These are phyloP conservation scores for Tor tambroides DNA, from an alignment of 2,113 vertebrate genomes.

Conservation along the genomic window DNA sequence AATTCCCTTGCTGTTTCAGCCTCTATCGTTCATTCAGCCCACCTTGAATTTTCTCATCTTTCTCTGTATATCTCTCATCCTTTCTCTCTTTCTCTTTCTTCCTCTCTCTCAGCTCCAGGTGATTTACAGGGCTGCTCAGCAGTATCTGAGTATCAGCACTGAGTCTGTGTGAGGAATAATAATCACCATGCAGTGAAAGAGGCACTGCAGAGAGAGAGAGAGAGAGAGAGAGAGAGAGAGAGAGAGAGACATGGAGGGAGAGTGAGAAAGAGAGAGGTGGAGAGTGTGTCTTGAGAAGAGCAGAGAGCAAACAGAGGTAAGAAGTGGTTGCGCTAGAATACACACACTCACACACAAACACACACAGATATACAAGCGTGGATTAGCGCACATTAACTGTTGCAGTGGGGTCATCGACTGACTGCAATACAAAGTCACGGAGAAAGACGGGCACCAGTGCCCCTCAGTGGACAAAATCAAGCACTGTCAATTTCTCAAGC, in stretches of 20 bases:
- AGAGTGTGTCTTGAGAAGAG: slow-evolving; percentile 1
- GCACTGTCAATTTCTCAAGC: background rate
- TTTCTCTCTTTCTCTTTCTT: slow-evolving; percentile 51
- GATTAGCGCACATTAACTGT: slow-evolving; percentile 40
- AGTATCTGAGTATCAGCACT: slow-evolving; percentile 56
- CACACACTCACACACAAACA: background rate
- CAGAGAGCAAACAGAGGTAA: slow-evolving; percentile 37
- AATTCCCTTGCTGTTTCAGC: slow-evolving; percentile 47
- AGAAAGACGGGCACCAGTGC: background rate
- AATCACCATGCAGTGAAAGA: slow-evolving; percentile 60
- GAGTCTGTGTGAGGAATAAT: slow-evolving; percentile 59
- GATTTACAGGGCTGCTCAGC: slow-evolving; percentile 50
- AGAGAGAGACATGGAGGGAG: slow-evolving; percentile 9
- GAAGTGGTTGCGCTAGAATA: slow-evolving; percentile 16
- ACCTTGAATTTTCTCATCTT: slow-evolving; percentile 36
- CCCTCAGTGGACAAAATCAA: slow-evolving; percentile 3
- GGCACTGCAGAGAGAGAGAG: slow-evolving; percentile 45
- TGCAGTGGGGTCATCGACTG: slow-evolving; percentile 31
- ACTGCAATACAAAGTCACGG: slow-evolving; percentile 14
- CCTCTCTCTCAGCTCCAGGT: slow-evolving; percentile 57
- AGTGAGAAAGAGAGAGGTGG: background rate
- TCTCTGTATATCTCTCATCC: slow-evolving; percentile 51
- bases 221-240: slow-evolving; percentile 36
- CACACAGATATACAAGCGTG: background rate
- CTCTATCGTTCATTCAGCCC: slow-evolving; percentile 48